Evolutionary conservation across 2,113 vertebrate species (phyloP).

Genomic region (Bettongia penicillata): DNA sequence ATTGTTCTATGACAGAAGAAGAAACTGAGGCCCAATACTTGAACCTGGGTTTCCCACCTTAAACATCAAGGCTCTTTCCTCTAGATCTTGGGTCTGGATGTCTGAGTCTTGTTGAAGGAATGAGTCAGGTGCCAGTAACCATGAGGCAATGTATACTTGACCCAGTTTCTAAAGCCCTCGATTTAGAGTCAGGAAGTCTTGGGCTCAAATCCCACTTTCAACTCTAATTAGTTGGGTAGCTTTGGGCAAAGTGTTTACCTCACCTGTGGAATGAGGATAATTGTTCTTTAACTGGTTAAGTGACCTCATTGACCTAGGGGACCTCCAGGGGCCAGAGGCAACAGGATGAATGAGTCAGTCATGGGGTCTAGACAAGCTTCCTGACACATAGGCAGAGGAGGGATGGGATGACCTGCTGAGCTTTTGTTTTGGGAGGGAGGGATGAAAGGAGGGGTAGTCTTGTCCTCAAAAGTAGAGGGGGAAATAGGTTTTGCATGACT

Average conservation of each 20-base stretch:
- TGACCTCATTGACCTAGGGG: no score
- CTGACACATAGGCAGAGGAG: neutral
- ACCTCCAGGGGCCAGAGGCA: no score
- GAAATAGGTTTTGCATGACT: neutral
- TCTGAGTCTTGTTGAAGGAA: neutral
- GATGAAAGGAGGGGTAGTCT: neutral
- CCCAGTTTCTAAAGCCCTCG: neutral
- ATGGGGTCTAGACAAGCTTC: no score
- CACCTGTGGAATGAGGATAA: neutral
- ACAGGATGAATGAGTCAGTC: no score
- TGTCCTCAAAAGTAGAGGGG: neutral
- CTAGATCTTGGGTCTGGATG: no score
- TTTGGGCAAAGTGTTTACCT: no score
- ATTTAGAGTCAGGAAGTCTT: neutral
- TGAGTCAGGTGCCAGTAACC: neutral
- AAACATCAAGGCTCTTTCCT: neutral
- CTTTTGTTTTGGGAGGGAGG: neutral
- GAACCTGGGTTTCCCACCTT: neutral
- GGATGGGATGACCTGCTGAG: neutral
- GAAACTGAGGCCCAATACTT: neutral
- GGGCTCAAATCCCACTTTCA: neutral
- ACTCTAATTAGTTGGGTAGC: neutral
- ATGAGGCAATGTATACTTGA: no score
- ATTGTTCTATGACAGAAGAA: neutral
- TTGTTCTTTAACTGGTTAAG: neutral